Evolutionary conservation across 53 echinoderm and acorn worm genomes (phyloP), one percentile per base, ranked within the genome.

Genomic region (Actinopyga echinites): DNA sequence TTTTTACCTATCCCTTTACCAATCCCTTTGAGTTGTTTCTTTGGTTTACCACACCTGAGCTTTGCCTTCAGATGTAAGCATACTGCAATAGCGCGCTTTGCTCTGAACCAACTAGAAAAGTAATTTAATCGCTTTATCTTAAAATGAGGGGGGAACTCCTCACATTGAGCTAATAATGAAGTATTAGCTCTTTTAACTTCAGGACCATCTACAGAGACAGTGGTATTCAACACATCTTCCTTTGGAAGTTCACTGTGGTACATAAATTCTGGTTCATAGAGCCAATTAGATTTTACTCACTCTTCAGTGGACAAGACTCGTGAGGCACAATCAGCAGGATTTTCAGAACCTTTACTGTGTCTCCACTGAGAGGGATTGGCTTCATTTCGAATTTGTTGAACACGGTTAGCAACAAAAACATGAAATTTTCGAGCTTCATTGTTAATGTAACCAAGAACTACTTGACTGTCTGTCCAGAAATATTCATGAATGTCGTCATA

Each of bases 271-370:
- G 38, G 69, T 4, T 37, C 37, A 69, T n/a, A 42, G 1, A 69
- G n/a, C 69, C 69, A 69, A 69, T 69, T 69, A 4, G 69, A 69
- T 4, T 15, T 36, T 3, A 1, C 6, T 1, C 33, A 42, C 5
- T 69, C 38, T 37, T 38, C 42, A 35, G 38, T 38, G 6, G 1
- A 20, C 12, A 74, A 26, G 45, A 43, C 74, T 74, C 74, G 6
- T 45, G 74, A 45, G 4, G 49, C 24, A 45, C 25, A 74, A 5
- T 87, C 87, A 35, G 65, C 37, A 4, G 93, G 93, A 3, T 82
- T 52, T 45, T 4, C 20, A 37, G 37, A 37, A 37, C 37, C 37
- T 37, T 37, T 37, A 37, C 3, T 37, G 7, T 37, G 37, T 7
- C n/a, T n/a, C n/a, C n/a, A n/a, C n/a, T n/a, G n/a, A n/a, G n/a